phyloP scores from a whole-genome alignment of 2,797 vertebrate genomes.

The Tachyglossus aculeatus region DNA sequence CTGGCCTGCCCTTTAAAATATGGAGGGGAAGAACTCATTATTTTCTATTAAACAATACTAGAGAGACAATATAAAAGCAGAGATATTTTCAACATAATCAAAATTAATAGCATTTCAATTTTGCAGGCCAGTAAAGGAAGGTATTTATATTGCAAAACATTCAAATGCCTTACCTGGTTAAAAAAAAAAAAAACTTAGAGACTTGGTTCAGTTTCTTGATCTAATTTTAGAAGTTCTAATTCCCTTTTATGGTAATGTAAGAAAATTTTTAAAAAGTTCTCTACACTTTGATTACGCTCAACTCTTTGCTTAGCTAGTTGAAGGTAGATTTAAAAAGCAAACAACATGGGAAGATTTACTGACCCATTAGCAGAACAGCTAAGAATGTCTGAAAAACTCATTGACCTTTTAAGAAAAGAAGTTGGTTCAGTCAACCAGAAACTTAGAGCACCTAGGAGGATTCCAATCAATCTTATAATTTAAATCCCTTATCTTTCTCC shows the following conservation, averaged over 20 bases:
- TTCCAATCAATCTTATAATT: slow-evolving; percentile 56
- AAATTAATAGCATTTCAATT: slow-evolving; percentile 14
- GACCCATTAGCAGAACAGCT: slow-evolving; percentile 21
- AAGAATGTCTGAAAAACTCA: slow-evolving; percentile 48
- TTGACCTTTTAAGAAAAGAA: slow-evolving; percentile 55
- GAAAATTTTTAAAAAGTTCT: slow-evolving; percentile 14
- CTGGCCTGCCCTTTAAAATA: too few species aligned
- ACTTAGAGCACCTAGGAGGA: slow-evolving; percentile 38
- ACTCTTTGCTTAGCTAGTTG: slow-evolving; percentile 9
- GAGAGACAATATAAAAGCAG: slow-evolving; percentile 1
- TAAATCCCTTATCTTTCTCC: slow-evolving; percentile 34
- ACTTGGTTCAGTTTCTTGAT: neutral
- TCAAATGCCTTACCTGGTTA: neutral
- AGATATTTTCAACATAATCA: slow-evolving; percentile 12
- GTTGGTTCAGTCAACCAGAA: slow-evolving; percentile 37
- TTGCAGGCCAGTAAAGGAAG: slow-evolving; percentile 2
- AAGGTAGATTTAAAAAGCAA: slow-evolving; percentile 45
- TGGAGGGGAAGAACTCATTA: too few species aligned
- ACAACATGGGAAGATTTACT: slow-evolving; percentile 37
- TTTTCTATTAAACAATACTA: too few species aligned
- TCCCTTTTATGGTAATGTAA: slow-evolving; percentile 6
- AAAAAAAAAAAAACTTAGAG: neutral
- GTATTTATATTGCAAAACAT: neutral
- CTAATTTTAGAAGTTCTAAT: neutral
- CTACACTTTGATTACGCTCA: slow-evolving; percentile 11